These are phyloP conservation scores for Lagocephalus sceleratus DNA, from an alignment of 2,797 vertebrate species.

Conservation along the genomic window DNA sequence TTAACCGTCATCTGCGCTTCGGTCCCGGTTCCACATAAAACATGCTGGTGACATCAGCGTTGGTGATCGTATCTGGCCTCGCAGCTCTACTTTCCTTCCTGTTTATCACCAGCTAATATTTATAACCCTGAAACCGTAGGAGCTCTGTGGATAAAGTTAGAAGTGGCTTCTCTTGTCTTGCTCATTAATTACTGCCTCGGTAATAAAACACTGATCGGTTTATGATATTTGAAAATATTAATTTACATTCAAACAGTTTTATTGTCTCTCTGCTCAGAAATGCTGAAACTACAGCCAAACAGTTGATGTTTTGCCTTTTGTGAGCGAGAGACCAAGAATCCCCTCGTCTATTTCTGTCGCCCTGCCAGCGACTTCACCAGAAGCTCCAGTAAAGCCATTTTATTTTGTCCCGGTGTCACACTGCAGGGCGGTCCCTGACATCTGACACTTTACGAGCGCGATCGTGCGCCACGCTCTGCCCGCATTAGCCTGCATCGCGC, in stretches of 20 bases:
- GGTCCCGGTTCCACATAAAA: constrained; percentile 8
- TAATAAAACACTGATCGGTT: background rate
- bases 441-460: too few species aligned
- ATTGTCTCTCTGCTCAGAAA: too few species aligned
- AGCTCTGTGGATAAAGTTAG: constrained; percentile 3
- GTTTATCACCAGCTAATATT: constrained; percentile 26
- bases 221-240: background rate
- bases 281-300: too few species aligned
- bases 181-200: background rate
- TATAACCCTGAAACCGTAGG: constrained; percentile 13
- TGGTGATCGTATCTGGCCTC: constrained; percentile 21
- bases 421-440: too few species aligned
- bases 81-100: constrained; percentile 29
- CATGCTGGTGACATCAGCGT: constrained; percentile 3
- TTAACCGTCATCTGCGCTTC: constrained; percentile 33
- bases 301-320: too few species aligned
- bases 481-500: constrained; percentile 27
- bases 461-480: too few species aligned
- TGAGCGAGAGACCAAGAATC: background rate
- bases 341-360: constrained; percentile 42
- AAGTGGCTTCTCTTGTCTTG: background rate
- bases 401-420: constrained; percentile 8
- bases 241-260: too few species aligned
- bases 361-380: constrained; percentile 19
- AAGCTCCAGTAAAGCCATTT: constrained; percentile 18